Conservation (phyloP, 2,888 invertebrate genomes). For the Drymonia ruficornis region DNA sequence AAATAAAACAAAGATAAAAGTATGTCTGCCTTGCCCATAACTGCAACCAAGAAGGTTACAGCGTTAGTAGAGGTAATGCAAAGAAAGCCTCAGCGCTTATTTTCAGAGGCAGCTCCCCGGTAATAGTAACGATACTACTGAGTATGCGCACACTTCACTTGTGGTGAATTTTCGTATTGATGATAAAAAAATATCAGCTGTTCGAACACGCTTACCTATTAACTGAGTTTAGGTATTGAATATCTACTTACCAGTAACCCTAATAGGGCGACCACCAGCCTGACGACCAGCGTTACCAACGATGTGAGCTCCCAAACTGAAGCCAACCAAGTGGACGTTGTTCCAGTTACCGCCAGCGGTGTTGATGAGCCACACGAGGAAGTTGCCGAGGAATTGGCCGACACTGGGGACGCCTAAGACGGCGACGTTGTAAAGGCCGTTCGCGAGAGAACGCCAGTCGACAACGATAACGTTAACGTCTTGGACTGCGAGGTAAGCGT, state of each 20-base stretch:
- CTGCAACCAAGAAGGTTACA: too few relatives aligned
- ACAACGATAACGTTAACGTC: conserved; percentile 65
- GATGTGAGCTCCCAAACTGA: conserved; percentile 73
- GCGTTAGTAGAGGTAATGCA: too few relatives aligned
- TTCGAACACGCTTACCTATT: not conserved
- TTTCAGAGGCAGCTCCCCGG: too few relatives aligned
- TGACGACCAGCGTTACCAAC: conserved; percentile 65
- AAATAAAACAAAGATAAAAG: too few relatives aligned
- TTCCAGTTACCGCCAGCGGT: conserved; percentile 63
- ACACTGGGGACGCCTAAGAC: conserved; percentile 53
- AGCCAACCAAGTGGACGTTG: conserved; percentile 67
- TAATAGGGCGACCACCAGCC: conserved; percentile 45
- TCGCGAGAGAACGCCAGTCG: conserved; percentile 60
- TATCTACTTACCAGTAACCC: conserved; percentile 59
- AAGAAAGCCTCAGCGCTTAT: too few relatives aligned
- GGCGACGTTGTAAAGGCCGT: conserved; percentile 44
- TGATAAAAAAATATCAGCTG: too few relatives aligned
- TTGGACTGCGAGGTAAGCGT: conserved; percentile 56
- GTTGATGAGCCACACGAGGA: conserved; percentile 61
- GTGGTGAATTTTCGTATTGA: too few relatives aligned
- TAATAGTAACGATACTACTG: too few relatives aligned
- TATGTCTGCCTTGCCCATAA: too few relatives aligned
- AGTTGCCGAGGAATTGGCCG: conserved; percentile 60
- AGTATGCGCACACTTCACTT: too few relatives aligned
- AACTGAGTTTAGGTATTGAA: not conserved